phyloP scores from a whole-genome alignment of 2,888 invertebrate species.

The Drosophila stalkeri region DNA sequence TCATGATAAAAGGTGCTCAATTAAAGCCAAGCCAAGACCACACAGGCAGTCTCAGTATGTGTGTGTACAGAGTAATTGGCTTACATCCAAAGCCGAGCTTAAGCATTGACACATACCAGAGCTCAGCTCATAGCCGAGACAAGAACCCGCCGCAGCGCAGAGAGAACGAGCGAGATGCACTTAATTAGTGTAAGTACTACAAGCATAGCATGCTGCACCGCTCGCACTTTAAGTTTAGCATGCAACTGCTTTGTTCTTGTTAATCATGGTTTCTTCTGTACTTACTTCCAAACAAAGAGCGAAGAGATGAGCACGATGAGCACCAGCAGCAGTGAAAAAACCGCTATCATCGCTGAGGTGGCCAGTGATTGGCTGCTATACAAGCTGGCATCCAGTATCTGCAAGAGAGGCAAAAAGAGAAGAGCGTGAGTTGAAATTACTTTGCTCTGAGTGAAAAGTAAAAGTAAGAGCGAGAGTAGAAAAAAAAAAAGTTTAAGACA shows the following conservation, averaged over 20 bases:
- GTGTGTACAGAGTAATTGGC: too few relatives aligned
- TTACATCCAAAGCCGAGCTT: background rate
- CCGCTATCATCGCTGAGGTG: conserved; percentile 93
- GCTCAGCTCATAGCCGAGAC: conserved; percentile 5
- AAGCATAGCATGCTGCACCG: background rate
- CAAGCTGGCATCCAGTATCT: conserved; percentile 95
- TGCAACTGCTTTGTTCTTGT: background rate
- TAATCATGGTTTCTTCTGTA: conserved; percentile 76
- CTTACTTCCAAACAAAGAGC: conserved; percentile 95
- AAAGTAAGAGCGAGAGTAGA: conserved; percentile 52
- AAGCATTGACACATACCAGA: conserved; percentile 11
- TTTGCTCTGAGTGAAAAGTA: conserved; percentile 43
- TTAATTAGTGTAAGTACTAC: conserved; percentile 4
- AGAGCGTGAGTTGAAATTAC: conserved; percentile 43
- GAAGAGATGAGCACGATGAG: conserved; percentile 92
- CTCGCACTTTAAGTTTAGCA: background rate
- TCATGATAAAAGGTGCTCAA: too few relatives aligned
- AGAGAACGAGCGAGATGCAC: conserved; percentile 2
- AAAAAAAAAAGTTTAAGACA: conserved; percentile 30
- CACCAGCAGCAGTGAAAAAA: conserved; percentile 91
- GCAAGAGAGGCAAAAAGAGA: conserved; percentile 86
- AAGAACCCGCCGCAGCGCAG: background rate
- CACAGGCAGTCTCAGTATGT: too few relatives aligned
- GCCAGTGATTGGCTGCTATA: conserved; percentile 93
- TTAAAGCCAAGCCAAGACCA: too few relatives aligned